A percentile compares a stretch with the other conserved stretches of the same genome.
Conservation (phyloP, 1,140 invertebrate species). For the Polyergus mexicanus region DNA sequence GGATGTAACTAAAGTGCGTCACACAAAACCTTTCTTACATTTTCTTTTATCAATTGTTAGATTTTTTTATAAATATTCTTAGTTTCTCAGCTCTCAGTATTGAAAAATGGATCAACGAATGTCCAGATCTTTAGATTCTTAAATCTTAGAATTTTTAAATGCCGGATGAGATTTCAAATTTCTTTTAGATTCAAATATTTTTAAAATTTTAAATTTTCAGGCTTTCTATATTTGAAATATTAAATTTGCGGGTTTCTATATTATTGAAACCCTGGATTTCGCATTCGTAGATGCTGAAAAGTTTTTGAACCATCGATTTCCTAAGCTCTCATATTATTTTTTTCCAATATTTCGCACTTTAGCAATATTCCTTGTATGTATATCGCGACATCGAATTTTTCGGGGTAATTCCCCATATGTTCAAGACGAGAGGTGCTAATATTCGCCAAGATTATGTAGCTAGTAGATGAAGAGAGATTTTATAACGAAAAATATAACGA, state of each 20-base stretch:
- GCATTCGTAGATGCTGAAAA: background rate
- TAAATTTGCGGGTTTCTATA: background rate
- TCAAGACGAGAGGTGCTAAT: conserved; percentile 75
- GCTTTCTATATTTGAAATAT: background rate
- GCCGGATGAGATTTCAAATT: background rate
- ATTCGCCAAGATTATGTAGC: conserved; percentile 74
- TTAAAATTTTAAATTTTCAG: background rate
- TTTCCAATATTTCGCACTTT: conserved; percentile 21
- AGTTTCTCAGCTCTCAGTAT: too few species aligned
- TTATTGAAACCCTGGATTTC: background rate
- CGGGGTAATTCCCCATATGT: conserved; percentile 61
- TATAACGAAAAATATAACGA: conserved; percentile 75
- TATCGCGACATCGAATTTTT: conserved; percentile 72
- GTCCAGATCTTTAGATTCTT: background rate
- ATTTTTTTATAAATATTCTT: background rate
- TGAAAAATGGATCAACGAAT: background rate
- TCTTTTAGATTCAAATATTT: background rate
- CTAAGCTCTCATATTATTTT: background rate
- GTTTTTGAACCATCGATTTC: background rate
- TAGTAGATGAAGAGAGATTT: conserved; percentile 73
- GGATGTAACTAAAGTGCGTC: conserved; percentile 52
- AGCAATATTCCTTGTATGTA: conserved; percentile 42
- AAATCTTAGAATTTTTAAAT: background rate
- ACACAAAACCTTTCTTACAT: background rate
- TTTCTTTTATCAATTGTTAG: background rate